phyloP scores from a whole-genome alignment of 2,888 invertebrate species.

The Pristionchus fissidentatus region DNA sequence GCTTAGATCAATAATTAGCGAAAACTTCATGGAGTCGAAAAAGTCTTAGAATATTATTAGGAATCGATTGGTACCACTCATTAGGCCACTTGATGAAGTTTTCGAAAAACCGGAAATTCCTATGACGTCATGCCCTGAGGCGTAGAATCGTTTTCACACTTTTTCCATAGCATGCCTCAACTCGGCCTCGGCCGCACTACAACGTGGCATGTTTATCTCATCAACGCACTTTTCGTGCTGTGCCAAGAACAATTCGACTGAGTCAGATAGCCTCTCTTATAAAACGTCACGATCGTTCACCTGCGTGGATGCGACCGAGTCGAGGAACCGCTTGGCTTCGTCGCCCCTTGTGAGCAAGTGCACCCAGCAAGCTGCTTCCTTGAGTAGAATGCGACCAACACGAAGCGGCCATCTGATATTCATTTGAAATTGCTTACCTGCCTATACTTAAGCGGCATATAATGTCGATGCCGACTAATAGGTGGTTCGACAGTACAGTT shows the following conservation, averaged over 20 bases:
- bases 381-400: constrained; percentile 60
- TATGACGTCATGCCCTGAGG: no score
- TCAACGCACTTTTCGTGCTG: background rate
- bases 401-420: constrained; percentile 61
- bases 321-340: constrained; percentile 55
- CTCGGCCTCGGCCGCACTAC: no score
- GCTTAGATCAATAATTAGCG: no score
- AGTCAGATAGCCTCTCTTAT: background rate
- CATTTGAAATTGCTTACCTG: background rate
- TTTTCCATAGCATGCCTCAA: no score
- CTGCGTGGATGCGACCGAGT: constrained; percentile 59
- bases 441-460: background rate
- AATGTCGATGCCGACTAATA: no score
- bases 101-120: no score
- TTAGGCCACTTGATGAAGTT: no score
- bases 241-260: background rate
- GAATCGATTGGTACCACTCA: no score
- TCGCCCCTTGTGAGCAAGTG: constrained; percentile 54
- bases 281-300: background rate
- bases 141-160: no score
- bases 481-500: background rate
- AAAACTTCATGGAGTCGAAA: no score
- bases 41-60: no score
- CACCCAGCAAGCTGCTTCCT: constrained; percentile 61
- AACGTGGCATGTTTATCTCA: no score